These are phyloP conservation scores for Laupala kohalensis DNA, from an alignment of 1,140 invertebrate genomes.

Conservation along the genomic window DNA sequence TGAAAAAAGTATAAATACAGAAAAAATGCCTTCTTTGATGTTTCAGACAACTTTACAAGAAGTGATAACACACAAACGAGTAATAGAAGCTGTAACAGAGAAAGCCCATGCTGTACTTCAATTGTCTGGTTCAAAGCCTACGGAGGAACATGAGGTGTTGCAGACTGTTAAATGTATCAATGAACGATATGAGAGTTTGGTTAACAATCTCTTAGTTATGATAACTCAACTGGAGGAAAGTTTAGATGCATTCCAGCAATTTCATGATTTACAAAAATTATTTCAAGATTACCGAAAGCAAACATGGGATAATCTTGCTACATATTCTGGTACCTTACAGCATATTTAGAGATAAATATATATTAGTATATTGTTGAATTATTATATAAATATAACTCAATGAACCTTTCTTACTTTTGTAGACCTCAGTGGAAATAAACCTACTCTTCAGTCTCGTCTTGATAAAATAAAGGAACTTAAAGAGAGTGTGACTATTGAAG, in stretches of 20 bases:
- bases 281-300: constrained; percentile 79
- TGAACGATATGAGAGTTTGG: constrained; percentile 57
- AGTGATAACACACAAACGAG: constrained; percentile 74
- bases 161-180: constrained; percentile 53
- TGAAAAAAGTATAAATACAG: too few species aligned
- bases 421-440: constrained; percentile 71
- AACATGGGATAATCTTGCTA: constrained; percentile 66
- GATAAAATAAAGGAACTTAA: constrained; percentile 62
- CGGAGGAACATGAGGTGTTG: constrained; percentile 35
- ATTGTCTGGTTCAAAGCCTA: constrained; percentile 30
- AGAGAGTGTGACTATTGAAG: constrained; percentile 55
- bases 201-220: constrained; percentile 41
- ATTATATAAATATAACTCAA: not conserved
- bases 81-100: constrained; percentile 78
- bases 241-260: constrained; percentile 66
- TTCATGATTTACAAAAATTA: constrained; percentile 68
- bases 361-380: not conserved
- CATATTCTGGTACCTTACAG: constrained; percentile 36
- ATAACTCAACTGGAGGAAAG: constrained; percentile 60
- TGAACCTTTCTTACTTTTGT: constrained; percentile 21
- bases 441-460: constrained; percentile 54
- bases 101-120: constrained; percentile 60
- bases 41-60: constrained; percentile 66
- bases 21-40: too few species aligned
- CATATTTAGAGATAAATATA: not conserved